Percentiles rank a stretch among this genome's conserved stretches.
Evolutionary conservation across 2,797 vertebrate species (phyloP).

Genomic region (Pagetopsis macropterus): DNA sequence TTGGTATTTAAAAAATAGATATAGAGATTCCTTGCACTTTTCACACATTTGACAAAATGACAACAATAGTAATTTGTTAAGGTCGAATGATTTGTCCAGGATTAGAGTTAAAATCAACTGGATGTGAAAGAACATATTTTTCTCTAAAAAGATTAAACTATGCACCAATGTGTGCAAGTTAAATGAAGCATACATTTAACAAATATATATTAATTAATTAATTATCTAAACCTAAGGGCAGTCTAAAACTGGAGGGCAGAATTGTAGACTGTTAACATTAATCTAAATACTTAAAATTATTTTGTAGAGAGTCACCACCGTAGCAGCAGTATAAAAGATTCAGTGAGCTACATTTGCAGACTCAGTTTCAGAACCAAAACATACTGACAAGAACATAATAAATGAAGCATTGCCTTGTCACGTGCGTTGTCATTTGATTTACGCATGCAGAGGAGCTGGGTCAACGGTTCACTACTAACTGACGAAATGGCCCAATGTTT

Average conservation of each 20-base stretch:
- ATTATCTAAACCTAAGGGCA: conserved; percentile 28
- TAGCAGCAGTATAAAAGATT: no score
- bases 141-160: conserved; percentile 11
- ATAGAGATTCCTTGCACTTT: no score
- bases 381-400: conserved; percentile 13
- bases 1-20: no score
- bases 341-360: not conserved
- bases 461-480: conserved; percentile 51
- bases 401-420: conserved; percentile 27
- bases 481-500: conserved; percentile 30
- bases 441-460: conserved; percentile 22
- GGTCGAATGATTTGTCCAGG: not conserved
- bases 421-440: conserved; percentile 35
- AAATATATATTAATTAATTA: conserved; percentile 24
- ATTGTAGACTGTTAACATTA: not conserved
- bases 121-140: not conserved
- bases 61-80: not conserved
- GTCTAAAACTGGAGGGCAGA: conserved; percentile 15
- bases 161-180: conserved; percentile 18
- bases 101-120: not conserved
- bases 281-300: not conserved
- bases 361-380: conserved; percentile 1
- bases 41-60: not conserved
- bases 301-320: not conserved
- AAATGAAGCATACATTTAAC: conserved; percentile 32